Percentiles rank a stretch among this genome's conserved stretches.
phyloP scores from a whole-genome alignment of 2,888 invertebrate species.

The Plebejus anna region DNA sequence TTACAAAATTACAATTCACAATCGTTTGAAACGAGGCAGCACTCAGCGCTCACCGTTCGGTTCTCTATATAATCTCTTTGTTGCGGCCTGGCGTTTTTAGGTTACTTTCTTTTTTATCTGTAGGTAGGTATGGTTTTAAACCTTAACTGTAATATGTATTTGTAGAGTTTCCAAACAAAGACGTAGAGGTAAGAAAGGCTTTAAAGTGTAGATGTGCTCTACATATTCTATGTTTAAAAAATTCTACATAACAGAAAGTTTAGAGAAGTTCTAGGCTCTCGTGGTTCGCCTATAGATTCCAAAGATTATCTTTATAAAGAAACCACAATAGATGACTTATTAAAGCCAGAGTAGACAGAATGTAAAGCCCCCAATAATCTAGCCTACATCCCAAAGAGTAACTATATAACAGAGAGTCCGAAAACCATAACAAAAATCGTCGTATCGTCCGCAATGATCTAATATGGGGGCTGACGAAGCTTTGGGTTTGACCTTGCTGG shows the following conservation, averaged over 20 bases:
- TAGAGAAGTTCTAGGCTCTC: too few species aligned
- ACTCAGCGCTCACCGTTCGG: neutral
- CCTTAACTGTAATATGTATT: too few species aligned
- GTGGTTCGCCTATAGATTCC: neutral
- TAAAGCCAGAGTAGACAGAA: too few species aligned
- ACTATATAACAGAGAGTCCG: neutral
- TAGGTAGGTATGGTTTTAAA: neutral
- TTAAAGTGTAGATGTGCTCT: neutral
- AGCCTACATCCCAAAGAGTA: neutral
- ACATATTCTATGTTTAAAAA: neutral
- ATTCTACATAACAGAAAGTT: too few species aligned
- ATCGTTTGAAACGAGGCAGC: neutral
- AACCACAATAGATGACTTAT: neutral
- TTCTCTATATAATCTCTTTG: constrained; percentile 2
- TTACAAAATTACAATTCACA: neutral
- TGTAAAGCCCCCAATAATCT: neutral
- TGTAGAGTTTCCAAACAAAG: neutral
- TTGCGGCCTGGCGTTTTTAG: neutral
- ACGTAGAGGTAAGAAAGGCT: neutral
- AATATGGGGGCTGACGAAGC: constrained; percentile 9
- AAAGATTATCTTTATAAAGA: neutral
- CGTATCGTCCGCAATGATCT: constrained; percentile 15
- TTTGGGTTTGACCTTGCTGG: constrained; percentile 15
- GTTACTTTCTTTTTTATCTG: constrained; percentile 18
- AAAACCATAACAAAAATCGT: neutral